Percentiles rank a stretch among this genome's conserved stretches.
Conservation (phyloP, 2,888 invertebrate species). For the Cryptocephalus primarius region DNA sequence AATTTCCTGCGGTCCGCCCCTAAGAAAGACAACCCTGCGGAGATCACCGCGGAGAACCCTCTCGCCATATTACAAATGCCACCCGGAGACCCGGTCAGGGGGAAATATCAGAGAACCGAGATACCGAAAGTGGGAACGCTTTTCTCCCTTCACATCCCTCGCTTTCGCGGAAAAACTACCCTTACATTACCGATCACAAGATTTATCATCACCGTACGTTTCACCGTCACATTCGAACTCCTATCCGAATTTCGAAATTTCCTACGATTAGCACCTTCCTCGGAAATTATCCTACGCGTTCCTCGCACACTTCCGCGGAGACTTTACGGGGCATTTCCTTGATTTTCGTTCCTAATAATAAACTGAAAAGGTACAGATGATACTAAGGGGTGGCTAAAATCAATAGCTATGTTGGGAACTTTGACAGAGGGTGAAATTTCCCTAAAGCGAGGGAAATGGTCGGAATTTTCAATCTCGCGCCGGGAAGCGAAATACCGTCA, state of each 20-base stretch:
- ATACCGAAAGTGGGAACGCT: background rate
- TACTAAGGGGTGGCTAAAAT: constrained; percentile 29
- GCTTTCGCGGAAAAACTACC: background rate
- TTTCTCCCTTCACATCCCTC: background rate
- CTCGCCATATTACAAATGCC: background rate
- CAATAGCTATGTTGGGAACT: constrained; percentile 27
- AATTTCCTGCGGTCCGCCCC: constrained; percentile 3
- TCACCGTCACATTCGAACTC: no score
- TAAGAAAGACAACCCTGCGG: no score
- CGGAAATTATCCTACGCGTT: no score
- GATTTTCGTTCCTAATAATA: constrained; percentile 15
- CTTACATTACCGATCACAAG: no score
- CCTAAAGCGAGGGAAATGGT: constrained; percentile 4
- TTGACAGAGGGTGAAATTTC: constrained; percentile 19
- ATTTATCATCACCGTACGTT: no score
- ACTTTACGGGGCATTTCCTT: constrained; percentile 16
- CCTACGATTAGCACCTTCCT: no score
- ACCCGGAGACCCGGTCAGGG: background rate
- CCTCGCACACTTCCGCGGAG: background rate
- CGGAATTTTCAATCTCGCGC: no score
- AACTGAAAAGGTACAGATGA: constrained; percentile 10
- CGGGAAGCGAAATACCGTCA: no score
- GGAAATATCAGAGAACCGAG: background rate
- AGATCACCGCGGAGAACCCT: no score
- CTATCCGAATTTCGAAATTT: no score